Base-by-base conservation (phyloP, 2,888 invertebrate species). In the Drosophila longiperda region DNA sequence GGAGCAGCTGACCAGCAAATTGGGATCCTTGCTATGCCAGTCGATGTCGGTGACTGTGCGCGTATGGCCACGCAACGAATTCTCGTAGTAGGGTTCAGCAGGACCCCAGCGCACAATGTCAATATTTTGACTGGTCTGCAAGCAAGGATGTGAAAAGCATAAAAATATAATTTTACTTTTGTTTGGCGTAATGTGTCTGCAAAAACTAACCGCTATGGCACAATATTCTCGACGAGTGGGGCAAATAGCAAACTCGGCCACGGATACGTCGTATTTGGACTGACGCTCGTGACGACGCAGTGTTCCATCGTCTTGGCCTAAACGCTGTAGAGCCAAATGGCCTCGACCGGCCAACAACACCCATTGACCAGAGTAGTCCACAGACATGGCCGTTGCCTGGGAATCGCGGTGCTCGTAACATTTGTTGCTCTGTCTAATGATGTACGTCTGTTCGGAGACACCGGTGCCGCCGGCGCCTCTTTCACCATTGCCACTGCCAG, bases 231-330 rank as follows among this genome's bases (percentile, higher is more conserved):
- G 95, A 66, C 97, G 96, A 60, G 95, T 94, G 62, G 95, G 94
- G 48, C 96, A 96, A 59, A 97, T 97, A 91, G 97, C 98, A 97
- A 98, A 98, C 93, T 98, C 98, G 0, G 98, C 97, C 17, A 97
- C 96, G 6, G 97, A 97, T 1, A 98, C 97, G 92, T 98, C 98
- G 93, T 98, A 98, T 94, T 98, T 98, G 91, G 98, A 98, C 90
- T 98, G 97, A 26, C 98, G 94, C 34, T 96, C 96, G 90, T 97
- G 96, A 87, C 97, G 97, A 78, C 96, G 95, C 12, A 97, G 94
- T 1, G 94, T 83, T 95, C 85, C 88, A 60, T 92, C 91, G 32
- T 92, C 92, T 58, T 91, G 89, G 0, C 91, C 91, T 55, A 98
- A 93, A 83, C 96, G 96, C 83, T 97, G 94, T 64, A 95, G 92